Base-by-base conservation (phyloP, 2,888 invertebrate genomes). In the Exephanes ischioxanthus region DNA sequence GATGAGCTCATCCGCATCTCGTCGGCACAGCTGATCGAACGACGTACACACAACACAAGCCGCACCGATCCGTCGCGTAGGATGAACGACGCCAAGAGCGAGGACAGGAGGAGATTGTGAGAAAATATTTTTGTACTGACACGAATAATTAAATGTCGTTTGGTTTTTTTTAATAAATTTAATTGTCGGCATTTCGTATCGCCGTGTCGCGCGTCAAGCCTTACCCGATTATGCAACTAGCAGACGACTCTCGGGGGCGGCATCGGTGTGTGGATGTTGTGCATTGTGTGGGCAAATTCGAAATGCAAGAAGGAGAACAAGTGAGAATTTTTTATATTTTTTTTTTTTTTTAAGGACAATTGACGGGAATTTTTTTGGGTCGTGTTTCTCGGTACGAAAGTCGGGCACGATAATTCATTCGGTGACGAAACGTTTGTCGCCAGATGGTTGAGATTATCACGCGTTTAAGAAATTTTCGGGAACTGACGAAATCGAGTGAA, bases 31-130 rank as follows among this genome's bases (percentile, higher is more conserved):
- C 22, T 16, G 14, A 63, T 30, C 33, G 63, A 16, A 45, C 9
- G 26, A 58, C 58, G 58, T 22, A 58, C 58, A 55, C 58, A 58
- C 37, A 48, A 61, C 58, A 67, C 33, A 48, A 48, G 72, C 72
- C 63, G 26, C 72, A 68, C 48, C 48, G 73, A 53, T 58, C 19
- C 3, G 16, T 26, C 7, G 19, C 30, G 68, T 26, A 80, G 26
- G 67, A 85, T 85, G 82, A 63, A 30, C 58, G 63, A 61, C 80
- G 45, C 22, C 37, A 78, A 66, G 63, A 26, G 26, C n/a, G 67
- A 75, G 58, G 37, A 14, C 51, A 67, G 19, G 26, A 72, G 45
- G 26, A 83, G 76, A 68, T 19, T 58, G 85, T 85, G 80, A 85
- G 85, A 77, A 63, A 73, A 55, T 48, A 67, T 22, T 61, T 37